Conservation (phyloP, 2,888 invertebrate species). For the Lepidochitona cinerea region DNA sequence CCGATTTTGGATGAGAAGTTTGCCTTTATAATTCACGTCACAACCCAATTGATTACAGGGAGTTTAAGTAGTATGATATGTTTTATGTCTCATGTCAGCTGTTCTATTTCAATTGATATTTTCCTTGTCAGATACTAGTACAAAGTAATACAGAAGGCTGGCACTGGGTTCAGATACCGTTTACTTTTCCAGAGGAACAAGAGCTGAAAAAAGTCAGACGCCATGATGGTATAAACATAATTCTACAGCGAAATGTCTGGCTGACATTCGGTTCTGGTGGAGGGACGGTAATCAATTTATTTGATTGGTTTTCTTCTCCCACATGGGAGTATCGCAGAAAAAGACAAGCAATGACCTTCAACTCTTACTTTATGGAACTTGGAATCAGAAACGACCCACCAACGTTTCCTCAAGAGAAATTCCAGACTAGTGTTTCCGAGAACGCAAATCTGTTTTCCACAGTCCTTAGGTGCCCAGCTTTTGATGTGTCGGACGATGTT, state of each 20-base stretch:
- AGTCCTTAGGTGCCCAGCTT: not conserved
- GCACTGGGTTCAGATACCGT: not conserved
- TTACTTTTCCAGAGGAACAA: not conserved
- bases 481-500: not conserved
- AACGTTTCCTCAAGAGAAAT: not conserved
- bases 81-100: too few relatives aligned
- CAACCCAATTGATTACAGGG: too few relatives aligned
- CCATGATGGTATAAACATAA: not conserved
- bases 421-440: not conserved
- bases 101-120: too few relatives aligned
- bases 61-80: too few relatives aligned
- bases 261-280: not conserved
- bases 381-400: not conserved
- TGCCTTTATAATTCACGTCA: too few relatives aligned
- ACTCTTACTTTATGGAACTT: not conserved
- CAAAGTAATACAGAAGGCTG: not conserved
- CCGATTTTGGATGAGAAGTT: too few relatives aligned
- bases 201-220: not conserved
- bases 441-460: not conserved
- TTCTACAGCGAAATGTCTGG: not conserved
- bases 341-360: not conserved
- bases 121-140: not conserved
- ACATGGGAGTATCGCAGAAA: not conserved
- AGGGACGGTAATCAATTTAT: not conserved
- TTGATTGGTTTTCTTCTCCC: not conserved